Evolutionary conservation across 2,888 invertebrate genomes (phyloP), one percentile per base, ranked within the genome.

Genomic region (Hoplodrina ambigua): DNA sequence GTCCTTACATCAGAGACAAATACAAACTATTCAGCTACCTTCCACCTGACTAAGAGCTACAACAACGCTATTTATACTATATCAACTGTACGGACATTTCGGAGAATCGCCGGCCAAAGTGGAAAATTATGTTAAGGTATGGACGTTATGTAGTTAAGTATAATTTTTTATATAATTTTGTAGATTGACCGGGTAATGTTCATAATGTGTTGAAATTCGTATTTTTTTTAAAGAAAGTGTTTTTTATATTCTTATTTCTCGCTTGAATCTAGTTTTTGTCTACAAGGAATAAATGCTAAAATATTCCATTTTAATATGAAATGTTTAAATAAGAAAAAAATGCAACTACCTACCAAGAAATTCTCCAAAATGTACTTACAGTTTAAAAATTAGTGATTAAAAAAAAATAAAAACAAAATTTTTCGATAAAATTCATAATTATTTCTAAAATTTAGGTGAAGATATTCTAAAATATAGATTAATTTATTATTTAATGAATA

Each of bases 21-120:
- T 99, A 98, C 96, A 97, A 98, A 88, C 96, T 99, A 11, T 98
- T 98, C 94, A 98, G 98, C 89, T 98, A 98, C 90, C 94, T 99
- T 85, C 98, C 98, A 55, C 98, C 98, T 4, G 98, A 98, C 93
- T 98, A 97, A 96, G 61, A 8, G 25, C 11, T 8, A 70, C 10
- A 33, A 25, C 8, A 10, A 63, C 30, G 10, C n/a, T 59, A 60
- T 57, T 50, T 64, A 60, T 49, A 57, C 11, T 33, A 49, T 10
- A 54, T 13, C 19, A 5, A 49, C 76, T 78, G 78, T 78, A 52
- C 19, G 52, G 57, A 64, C 74, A 77, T 62, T 77, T 73, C 46
- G 74, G 77, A 77, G 75, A 77, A 62, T 25, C 15, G 4, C 75
- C 33, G 15, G 49, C 3, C 55, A 44, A 33, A 19, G 15, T 37